Base-by-base conservation (phyloP, 2,113 vertebrate genomes). In the Paramisgurnus dabryanus region DNA sequence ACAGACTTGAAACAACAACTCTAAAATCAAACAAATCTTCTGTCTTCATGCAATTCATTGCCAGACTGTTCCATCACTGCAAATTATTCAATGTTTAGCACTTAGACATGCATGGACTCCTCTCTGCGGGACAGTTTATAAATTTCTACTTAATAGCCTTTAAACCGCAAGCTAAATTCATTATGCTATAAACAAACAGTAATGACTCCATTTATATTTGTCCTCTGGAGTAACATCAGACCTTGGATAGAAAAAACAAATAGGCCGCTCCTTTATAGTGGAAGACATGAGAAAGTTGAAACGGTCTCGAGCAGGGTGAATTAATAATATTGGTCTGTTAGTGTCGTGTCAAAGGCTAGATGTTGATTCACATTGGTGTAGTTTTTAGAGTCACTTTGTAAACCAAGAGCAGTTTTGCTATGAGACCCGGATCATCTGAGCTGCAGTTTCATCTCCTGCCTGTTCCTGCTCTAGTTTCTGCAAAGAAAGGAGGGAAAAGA, bases 361-460 rank as follows among this genome's bases (percentile, higher is more conserved):
- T 5, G 3, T 34, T 15, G 10, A 60, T 60, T 22, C 68, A 41
- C 47, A 75, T 2, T 50, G 63, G 50, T 78, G 64, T 40, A 58
- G 17, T 49, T 77, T 79, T 57, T 10, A 53, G 55, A 70, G 78
- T 74, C 49, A 72, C 69, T 79, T 47, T 18, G 47, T 47, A 73
- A 73, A 57, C 41, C 11, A 18, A 10, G 2, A 60, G 22, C 47
- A 6, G 2, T 47, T 72, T 27, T 67, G 93, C 94, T 97, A 98
- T 65, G 96, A 97, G 75, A 97, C 96, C 76, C 95, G 91, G 89
- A 98, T 97, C 92, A 98, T 98, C 91, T 97, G 96, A 87, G 94
- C 94, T 91, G 98, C 96, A 0, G 93, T 94, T 84, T 98, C 97
- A 64, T 99, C 97, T 41, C 92, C 93, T 58, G 89, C 84, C 88